These are phyloP conservation scores for Torymus aiolomorphi DNA, from an alignment of 2,888 invertebrate species.

Conservation along the genomic window DNA sequence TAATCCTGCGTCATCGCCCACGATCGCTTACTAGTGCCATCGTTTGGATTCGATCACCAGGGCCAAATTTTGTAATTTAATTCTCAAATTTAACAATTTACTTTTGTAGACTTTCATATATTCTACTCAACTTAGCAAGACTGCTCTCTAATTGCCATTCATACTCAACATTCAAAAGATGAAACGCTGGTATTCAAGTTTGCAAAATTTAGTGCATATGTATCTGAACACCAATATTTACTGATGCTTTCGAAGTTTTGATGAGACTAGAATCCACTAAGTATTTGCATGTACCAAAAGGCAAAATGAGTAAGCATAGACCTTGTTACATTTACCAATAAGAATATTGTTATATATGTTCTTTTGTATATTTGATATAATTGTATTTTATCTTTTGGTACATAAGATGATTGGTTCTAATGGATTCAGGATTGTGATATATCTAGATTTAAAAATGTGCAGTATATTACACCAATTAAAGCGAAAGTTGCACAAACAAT, in stretches of 20 bases:
- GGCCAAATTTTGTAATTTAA: constrained; percentile 41
- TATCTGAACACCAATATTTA: constrained; percentile 22
- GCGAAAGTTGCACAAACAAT: constrained; percentile 3
- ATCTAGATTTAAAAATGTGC: constrained; percentile 32
- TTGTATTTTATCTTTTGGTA: constrained; percentile 7
- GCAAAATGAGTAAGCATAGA: neutral
- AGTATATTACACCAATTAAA: constrained; percentile 21
- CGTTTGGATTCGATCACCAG: constrained; percentile 55
- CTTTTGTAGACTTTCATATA: constrained; percentile 10
- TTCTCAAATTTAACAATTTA: constrained; percentile 11
- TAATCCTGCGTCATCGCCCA: constrained; percentile 52
- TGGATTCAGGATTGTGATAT: constrained; percentile 13
- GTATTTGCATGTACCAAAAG: constrained; percentile 2
- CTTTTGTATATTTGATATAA: neutral
- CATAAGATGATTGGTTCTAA: neutral
- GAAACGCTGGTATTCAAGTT: constrained; percentile 18
- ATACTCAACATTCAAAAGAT: constrained; percentile 38
- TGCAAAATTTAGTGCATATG: constrained; percentile 5
- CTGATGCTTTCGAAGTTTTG: neutral
- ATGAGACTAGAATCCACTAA: constrained; percentile 26
- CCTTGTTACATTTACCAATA: neutral
- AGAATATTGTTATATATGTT: neutral
- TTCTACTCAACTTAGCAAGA: constrained; percentile 54
- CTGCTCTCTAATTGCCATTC: constrained; percentile 55
- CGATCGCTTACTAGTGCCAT: constrained; percentile 52